Percentiles rank a stretch among this genome's conserved stretches.
Conservation (phyloP, 2,888 invertebrate genomes). For the Temnothorax unifasciatus region DNA sequence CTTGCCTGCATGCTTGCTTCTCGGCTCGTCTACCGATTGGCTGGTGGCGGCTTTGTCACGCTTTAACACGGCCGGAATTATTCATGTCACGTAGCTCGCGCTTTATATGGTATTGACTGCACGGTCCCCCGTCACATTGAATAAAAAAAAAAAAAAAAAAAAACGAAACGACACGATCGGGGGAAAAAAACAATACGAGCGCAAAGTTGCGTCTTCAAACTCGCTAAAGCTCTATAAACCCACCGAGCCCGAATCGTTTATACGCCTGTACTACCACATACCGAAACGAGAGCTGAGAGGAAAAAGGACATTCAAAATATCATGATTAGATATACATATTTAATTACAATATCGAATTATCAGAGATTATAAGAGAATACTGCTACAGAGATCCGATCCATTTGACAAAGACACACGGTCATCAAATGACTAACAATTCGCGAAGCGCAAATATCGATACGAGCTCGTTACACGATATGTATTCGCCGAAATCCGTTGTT, state of each 20-base stretch:
- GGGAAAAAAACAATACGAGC: conserved; percentile 22
- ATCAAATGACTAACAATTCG: conserved; percentile 41
- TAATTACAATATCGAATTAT: background rate
- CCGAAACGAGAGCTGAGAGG: background rate
- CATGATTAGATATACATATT: background rate
- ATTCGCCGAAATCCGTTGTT: conserved; percentile 54
- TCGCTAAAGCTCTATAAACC: background rate
- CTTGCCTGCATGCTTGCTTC: conserved; percentile 35
- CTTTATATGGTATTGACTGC: conserved; percentile 81
- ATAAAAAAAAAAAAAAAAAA: conserved; percentile 47
- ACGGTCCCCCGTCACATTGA: conserved; percentile 33
- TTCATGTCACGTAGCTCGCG: conserved; percentile 84
- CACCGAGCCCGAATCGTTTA: background rate
- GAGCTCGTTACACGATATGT: conserved; percentile 47
- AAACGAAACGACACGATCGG: background rate
- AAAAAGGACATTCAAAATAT: background rate
- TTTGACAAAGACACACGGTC: conserved; percentile 9
- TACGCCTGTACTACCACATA: background rate
- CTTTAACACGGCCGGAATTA: conserved; percentile 79
- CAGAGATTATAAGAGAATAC: background rate
- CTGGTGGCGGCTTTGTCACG: conserved; percentile 51
- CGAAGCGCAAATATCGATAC: conserved; percentile 36
- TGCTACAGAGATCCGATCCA: background rate
- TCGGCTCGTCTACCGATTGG: conserved; percentile 8
- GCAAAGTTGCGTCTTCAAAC: conserved; percentile 30